Conservation (phyloP, 2,888 invertebrate genomes). For the Parascotia fuliginaria region DNA sequence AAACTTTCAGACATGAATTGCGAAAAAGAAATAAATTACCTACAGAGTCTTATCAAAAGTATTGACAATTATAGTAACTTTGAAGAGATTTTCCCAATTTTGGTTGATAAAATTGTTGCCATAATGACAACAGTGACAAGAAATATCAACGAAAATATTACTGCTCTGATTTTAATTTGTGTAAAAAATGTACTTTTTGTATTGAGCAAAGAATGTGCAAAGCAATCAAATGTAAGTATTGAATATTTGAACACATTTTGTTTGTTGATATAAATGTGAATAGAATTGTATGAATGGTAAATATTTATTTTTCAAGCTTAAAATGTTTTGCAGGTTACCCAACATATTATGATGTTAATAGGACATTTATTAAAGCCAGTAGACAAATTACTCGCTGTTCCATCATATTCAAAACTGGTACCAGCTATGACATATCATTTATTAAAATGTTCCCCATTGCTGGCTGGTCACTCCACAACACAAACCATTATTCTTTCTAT, state of each 20-base stretch:
- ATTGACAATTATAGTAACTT: conserved; percentile 42
- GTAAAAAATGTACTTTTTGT: conserved; percentile 51
- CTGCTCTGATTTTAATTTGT: conserved; percentile 45
- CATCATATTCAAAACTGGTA: conserved; percentile 43
- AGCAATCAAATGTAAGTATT: conserved; percentile 42
- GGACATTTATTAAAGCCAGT: conserved; percentile 47
- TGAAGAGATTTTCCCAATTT: conserved; percentile 41
- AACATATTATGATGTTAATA: conserved; percentile 29
- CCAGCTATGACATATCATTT: conserved; percentile 47
- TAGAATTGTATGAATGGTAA: neutral
- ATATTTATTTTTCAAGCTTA: neutral
- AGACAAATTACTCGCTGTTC: conserved; percentile 39
- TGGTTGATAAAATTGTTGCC: conserved; percentile 50
- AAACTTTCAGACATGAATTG: conserved; percentile 34
- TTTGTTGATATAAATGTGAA: neutral
- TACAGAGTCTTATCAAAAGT: conserved; percentile 40
- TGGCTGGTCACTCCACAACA: conserved; percentile 17
- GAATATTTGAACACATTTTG: neutral
- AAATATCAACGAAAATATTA: conserved; percentile 30
- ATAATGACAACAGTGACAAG: conserved; percentile 41
- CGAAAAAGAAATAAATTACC: conserved; percentile 42
- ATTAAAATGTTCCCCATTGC: conserved; percentile 19
- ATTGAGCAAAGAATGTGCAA: conserved; percentile 33
- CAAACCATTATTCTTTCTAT: conserved; percentile 21
- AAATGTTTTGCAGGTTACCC: conserved; percentile 43